phyloP scores from a whole-genome alignment of 2,113 vertebrate species.

The Rhabdornis inornatus region DNA sequence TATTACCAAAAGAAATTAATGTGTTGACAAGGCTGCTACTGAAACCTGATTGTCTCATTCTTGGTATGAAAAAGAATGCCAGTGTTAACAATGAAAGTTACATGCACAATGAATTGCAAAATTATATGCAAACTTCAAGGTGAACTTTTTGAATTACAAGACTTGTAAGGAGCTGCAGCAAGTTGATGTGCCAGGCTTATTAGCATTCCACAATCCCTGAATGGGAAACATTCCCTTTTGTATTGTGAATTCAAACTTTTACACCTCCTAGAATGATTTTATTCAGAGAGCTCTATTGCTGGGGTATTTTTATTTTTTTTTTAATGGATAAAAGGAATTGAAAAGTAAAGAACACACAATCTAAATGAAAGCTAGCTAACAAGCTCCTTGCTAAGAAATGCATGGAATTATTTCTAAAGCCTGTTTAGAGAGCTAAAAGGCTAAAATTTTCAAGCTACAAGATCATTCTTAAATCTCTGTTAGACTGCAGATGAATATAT shows the following conservation, averaged over 20 bases:
- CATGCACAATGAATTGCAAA: not conserved
- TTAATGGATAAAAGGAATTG: not conserved
- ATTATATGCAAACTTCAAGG: slow-evolving; percentile 50
- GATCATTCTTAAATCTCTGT: not conserved
- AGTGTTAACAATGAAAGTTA: not conserved
- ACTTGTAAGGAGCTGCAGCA: not conserved
- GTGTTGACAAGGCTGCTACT: not conserved
- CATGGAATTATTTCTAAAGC: not conserved
- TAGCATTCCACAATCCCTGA: slow-evolving; percentile 20
- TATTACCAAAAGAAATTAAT: not conserved
- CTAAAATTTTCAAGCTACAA: not conserved
- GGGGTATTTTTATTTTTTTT: not conserved
- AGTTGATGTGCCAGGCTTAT: not conserved
- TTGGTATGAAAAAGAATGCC: not conserved
- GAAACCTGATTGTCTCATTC: not conserved
- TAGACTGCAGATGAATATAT: not conserved
- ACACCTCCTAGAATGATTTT: slow-evolving; percentile 24
- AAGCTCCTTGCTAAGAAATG: not conserved
- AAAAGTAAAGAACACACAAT: not conserved
- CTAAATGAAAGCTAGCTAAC: not conserved
- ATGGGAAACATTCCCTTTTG: slow-evolving; percentile 22
- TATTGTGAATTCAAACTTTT: slow-evolving; percentile 10
- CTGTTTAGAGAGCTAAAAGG: not conserved
- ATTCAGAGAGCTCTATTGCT: not conserved
- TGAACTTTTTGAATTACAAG: slow-evolving; percentile 51